Conservation (phyloP, 1,140 invertebrate genomes). For the Daktulosphaira vitifoliae region DNA sequence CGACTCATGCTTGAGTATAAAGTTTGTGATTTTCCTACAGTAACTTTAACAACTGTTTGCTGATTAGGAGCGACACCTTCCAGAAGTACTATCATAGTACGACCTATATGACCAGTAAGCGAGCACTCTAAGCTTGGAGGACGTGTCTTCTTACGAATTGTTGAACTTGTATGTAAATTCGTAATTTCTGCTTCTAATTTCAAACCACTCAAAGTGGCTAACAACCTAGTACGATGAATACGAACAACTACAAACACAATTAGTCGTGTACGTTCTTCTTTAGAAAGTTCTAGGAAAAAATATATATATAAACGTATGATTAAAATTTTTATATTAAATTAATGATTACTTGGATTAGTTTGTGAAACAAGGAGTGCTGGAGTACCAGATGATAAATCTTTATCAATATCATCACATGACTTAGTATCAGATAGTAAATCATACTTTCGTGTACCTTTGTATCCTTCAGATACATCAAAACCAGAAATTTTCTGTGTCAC, state of each 20-base stretch:
- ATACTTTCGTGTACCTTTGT: conserved; percentile 48
- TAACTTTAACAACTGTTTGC: conserved; percentile 91
- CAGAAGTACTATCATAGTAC: conserved; percentile 83
- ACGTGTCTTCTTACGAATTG: conserved; percentile 67
- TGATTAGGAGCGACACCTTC: conserved; percentile 83
- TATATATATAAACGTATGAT: conserved; percentile 50
- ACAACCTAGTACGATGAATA: conserved; percentile 74
- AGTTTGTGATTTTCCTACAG: conserved; percentile 83
- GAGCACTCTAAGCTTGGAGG: conserved; percentile 70
- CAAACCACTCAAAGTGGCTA: conserved; percentile 84
- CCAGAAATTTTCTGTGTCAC: conserved; percentile 53
- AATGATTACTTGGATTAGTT: conserved; percentile 38
- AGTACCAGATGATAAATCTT: conserved; percentile 38
- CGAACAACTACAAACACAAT: conserved; percentile 81
- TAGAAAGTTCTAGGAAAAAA: conserved; percentile 47
- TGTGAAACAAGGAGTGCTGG: conserved; percentile 37
- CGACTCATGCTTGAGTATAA: conserved; percentile 75
- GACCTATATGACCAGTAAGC: conserved; percentile 78
- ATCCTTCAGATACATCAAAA: conserved; percentile 47
- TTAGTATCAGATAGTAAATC: conserved; percentile 45
- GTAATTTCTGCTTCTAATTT: conserved; percentile 85
- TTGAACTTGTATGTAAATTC: conserved; percentile 67
- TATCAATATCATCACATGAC: conserved; percentile 46
- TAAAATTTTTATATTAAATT: background rate
- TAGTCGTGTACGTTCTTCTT: conserved; percentile 49